phyloP scores from a whole-genome alignment of 1,140 invertebrate genomes.

The Aphis gossypii region DNA sequence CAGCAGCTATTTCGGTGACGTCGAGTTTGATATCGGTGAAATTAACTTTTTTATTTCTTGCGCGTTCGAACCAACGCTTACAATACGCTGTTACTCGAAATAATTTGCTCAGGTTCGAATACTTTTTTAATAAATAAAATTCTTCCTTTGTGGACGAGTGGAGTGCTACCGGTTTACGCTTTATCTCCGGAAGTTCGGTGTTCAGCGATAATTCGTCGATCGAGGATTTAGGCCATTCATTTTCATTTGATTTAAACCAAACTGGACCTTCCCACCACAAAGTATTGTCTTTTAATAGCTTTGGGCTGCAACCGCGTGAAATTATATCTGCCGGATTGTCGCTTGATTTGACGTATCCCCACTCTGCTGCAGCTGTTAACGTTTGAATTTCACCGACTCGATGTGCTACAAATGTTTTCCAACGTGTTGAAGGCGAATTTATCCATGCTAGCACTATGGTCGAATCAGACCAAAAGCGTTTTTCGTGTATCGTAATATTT shows the following conservation, averaged over 20 bases:
- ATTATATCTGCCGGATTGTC: slow-evolving; percentile 59
- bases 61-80: background rate
- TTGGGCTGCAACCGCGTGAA: slow-evolving; percentile 59
- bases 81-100: background rate
- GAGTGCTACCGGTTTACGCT: background rate
- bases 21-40: background rate
- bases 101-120: background rate
- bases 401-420: slow-evolving; percentile 53
- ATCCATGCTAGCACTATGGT: slow-evolving; percentile 55
- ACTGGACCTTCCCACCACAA: slow-evolving; percentile 57
- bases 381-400: slow-evolving; percentile 62
- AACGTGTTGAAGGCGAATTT: slow-evolving; percentile 4
- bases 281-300: slow-evolving; percentile 17
- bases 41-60: background rate
- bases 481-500: background rate
- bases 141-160: background rate
- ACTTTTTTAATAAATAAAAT: background rate
- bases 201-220: too few species aligned
- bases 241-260: background rate
- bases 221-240: background rate
- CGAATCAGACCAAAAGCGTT: slow-evolving; percentile 59
- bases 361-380: slow-evolving; percentile 53
- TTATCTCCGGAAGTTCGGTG: background rate
- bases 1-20: background rate
- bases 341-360: slow-evolving; percentile 62